Base-by-base conservation (phyloP, 1,140 invertebrate species). In the Oscheius sp. region DNA sequence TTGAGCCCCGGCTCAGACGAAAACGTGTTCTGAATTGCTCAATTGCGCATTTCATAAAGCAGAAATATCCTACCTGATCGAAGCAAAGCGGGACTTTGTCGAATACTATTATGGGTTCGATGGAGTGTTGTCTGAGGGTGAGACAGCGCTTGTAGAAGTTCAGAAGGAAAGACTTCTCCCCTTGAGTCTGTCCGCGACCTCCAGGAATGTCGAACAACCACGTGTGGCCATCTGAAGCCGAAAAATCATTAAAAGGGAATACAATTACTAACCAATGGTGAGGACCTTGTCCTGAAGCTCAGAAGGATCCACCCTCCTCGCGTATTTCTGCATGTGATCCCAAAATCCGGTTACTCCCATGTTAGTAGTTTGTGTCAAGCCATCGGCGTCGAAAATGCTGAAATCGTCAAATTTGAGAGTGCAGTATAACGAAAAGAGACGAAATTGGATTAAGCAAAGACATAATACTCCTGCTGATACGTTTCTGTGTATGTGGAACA, bases 91-190 rank as follows among this genome's bases (percentile, higher is more conserved):
- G 49, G 1, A 62, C 36, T 20, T 31, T 74, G 34, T 74, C 72
- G 38, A 74, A 74, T 20, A 74, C 72, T 23, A 74, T 34, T n/a
- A 74, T 42, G 15, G 72, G 72, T n/a, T 32, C 64, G 26, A 74
- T 68, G 35, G 42, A 46, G 28, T 23, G 34, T 32, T 68, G 45
- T n/a, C 31, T 20, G 0, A 68, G 18, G 20, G 64, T 36, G 38
- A 58, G 34, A 32, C 67, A 58, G 58, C 65, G 45, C 20, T 36
- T 36, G 20, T 35, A 64, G 20, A 35, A 64, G n/a, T 3, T 34
- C 10, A 35, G n/a, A 29, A 66, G 7, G 18, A 38, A 34, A n/a
- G 15, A n/a, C 3, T 64, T 34, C 42, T 36, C n/a, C 42, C 20
- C 20, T 23, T 36, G 0, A n/a, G 36, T 64, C 23, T 26, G 3